A percentile compares a stretch with the other conserved stretches of the same genome.
These are phyloP conservation scores for Pelosia muscerda DNA, from an alignment of 2,888 invertebrate genomes.

Conservation along the genomic window DNA sequence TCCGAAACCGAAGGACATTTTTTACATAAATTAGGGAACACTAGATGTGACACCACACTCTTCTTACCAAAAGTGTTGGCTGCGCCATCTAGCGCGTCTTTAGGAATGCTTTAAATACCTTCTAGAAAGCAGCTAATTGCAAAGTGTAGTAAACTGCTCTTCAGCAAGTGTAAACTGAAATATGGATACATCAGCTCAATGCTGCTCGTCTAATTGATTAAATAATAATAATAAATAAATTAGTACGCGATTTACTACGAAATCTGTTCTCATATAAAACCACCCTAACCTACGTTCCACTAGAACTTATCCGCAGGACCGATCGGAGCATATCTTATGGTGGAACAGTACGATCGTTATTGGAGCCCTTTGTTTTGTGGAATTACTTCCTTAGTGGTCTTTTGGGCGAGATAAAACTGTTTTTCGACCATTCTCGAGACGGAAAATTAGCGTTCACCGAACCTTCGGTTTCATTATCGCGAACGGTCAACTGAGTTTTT, in stretches of 20 bases:
- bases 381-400: conserved; percentile 77
- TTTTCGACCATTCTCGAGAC: conserved; percentile 59
- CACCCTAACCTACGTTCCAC: conserved; percentile 31
- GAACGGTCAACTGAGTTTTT: conserved; percentile 53
- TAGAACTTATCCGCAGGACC: conserved; percentile 61
- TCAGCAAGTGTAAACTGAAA: no score
- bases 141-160: no score
- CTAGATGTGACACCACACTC: no score
- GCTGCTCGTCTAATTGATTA: no score
- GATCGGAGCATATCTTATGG: conserved; percentile 67
- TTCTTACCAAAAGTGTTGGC: no score
- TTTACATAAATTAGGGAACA: no score
- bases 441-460: conserved; percentile 68
- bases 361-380: conserved; percentile 72
- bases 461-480: conserved; percentile 64
- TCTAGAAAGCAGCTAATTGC: no score
- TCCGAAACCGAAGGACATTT: no score
- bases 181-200: no score
- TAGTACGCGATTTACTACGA: background rate
- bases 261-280: conserved; percentile 12
- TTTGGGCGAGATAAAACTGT: conserved; percentile 79
- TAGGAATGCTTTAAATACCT: no score
- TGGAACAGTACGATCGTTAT: conserved; percentile 63
- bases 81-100: no score
- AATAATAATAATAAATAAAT: no score